A percentile compares a stretch with the other conserved stretches of the same genome.
Conservation (phyloP, 1,140 invertebrate species). For the Neodiprion pinetum region DNA sequence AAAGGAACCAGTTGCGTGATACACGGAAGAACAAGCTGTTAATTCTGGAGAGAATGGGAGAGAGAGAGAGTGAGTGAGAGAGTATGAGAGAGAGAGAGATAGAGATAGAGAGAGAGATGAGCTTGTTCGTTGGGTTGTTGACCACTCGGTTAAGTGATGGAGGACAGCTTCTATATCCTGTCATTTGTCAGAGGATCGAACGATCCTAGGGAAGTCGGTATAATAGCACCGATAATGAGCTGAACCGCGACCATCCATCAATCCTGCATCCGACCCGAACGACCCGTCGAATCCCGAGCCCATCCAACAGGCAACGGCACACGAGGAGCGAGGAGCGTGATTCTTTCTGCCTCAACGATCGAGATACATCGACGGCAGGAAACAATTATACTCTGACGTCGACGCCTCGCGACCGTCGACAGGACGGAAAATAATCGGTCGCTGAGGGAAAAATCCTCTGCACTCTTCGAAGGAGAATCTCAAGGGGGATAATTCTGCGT, state of each 20-base stretch:
- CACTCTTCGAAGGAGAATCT: too few relatives aligned
- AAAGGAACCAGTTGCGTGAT: too few relatives aligned
- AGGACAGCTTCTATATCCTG: conserved; percentile 4
- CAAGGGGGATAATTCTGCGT: too few relatives aligned
- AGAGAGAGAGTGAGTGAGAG: not conserved
- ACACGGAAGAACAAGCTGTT: too few relatives aligned
- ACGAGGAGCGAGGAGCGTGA: not conserved
- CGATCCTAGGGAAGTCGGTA: not conserved
- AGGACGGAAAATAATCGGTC: not conserved
- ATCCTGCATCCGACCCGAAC: not conserved
- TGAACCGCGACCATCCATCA: not conserved
- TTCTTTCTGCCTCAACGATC: conserved; percentile 2
- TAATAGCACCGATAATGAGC: conserved; percentile 5
- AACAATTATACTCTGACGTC: not conserved
- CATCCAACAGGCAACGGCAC: too few relatives aligned
- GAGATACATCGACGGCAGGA: conserved; percentile 4
- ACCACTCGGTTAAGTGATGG: conserved; percentile 5
- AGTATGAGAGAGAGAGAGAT: not conserved
- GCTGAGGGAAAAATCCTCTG: not conserved
- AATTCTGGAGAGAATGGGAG: too few relatives aligned
- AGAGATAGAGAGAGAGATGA: not conserved
- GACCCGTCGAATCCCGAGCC: too few relatives aligned
- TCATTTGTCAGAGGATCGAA: not conserved
- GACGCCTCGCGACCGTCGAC: not conserved
- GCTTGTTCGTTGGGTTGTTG: not conserved